Evolutionary conservation across 2,113 vertebrate species (phyloP).

Genomic region (Camelus dromedarius): DNA sequence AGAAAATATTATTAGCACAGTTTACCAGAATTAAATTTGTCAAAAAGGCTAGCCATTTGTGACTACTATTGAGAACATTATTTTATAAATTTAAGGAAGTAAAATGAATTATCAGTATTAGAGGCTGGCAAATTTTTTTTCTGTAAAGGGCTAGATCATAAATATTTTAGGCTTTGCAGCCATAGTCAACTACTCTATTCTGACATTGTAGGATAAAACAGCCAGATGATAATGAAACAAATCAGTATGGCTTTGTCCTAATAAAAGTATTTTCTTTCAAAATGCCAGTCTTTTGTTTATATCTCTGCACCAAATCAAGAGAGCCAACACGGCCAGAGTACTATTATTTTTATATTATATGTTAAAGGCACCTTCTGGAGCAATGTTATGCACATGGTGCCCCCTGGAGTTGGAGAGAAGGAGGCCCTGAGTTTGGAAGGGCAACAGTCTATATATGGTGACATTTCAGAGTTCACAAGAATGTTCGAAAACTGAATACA

Average conservation of each 20-base stretch:
- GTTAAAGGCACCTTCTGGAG: not conserved
- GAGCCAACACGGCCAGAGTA: not conserved
- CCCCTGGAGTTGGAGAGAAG: not conserved
- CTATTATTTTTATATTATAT: not conserved
- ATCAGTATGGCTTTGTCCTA: not conserved
- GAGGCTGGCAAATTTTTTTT: constrained; percentile 51
- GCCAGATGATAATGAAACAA: constrained; percentile 25
- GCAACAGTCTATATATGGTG: not conserved
- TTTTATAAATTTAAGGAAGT: constrained; percentile 69
- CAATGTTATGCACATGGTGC: not conserved
- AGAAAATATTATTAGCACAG: constrained; percentile 60
- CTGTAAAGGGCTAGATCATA: not conserved
- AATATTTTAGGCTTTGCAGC: not conserved
- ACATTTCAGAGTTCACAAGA: not conserved
- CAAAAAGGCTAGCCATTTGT: constrained; percentile 81
- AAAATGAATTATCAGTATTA: constrained; percentile 44
- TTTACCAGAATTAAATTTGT: constrained; percentile 78
- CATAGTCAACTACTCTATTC: not conserved
- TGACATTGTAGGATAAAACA: not conserved
- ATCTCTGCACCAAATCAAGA: not conserved
- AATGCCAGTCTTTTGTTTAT: not conserved
- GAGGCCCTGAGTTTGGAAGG: not conserved
- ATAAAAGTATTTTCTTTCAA: constrained; percentile 32
- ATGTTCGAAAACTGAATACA: not conserved
- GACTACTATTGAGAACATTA: constrained; percentile 79